Evolutionary conservation across 1,140 invertebrate genomes (phyloP).

Genomic region (Danaus plexippus): DNA sequence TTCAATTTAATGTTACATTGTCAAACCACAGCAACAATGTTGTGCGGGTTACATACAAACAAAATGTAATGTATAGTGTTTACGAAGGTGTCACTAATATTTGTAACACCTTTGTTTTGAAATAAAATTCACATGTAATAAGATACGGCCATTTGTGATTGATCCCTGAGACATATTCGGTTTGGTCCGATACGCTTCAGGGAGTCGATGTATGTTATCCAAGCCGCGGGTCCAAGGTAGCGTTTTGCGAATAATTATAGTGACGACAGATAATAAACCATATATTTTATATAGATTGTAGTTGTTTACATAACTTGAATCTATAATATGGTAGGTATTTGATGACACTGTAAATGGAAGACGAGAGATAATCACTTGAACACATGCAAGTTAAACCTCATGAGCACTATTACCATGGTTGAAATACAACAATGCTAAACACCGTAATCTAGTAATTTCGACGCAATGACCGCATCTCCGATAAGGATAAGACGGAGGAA

Average conservation of each 20-base stretch:
- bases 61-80: too few relatives aligned
- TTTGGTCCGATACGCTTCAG: conserved; percentile 52
- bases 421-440: conserved; percentile 55
- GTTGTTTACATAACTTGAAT: too few relatives aligned
- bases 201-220: conserved; percentile 50
- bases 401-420: conserved; percentile 47
- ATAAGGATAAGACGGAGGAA: conserved; percentile 56
- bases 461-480: conserved; percentile 46
- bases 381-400: conserved; percentile 47
- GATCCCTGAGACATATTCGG: conserved; percentile 52
- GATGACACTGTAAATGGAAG: conserved; percentile 21
- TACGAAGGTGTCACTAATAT: too few relatives aligned
- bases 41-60: too few relatives aligned
- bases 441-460: conserved; percentile 55
- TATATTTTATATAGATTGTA: too few relatives aligned
- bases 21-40: too few relatives aligned
- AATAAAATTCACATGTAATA: conserved; percentile 47
- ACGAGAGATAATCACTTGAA: conserved; percentile 48
- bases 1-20: too few relatives aligned
- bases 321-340: conserved; percentile 5
- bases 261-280: not conserved
- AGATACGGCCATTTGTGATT: conserved; percentile 38
- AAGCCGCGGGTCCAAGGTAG: conserved; percentile 49
- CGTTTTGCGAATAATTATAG: conserved; percentile 8
- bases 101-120: not conserved